Evolutionary conservation across 2,797 vertebrate species (phyloP), one percentile per base, ranked within the genome.

Genomic region (Sciurus vulgaris): DNA sequence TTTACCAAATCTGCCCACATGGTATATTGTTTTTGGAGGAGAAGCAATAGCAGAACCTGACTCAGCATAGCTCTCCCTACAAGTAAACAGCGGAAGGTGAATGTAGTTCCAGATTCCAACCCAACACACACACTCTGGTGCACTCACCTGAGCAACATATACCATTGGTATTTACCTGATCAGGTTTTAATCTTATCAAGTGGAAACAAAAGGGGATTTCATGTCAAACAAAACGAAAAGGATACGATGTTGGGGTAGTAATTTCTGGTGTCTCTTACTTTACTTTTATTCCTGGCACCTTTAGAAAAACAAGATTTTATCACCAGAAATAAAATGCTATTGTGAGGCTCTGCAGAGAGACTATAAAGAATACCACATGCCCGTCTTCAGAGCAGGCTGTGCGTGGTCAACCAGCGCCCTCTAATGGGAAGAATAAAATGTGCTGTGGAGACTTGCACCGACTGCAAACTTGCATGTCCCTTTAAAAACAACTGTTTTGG

Each of bases 301-400:
- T 95, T 92, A 91, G 86, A 54, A 76, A 97, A 95, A 96, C 83
- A 89, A 96, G 87, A 96, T 95, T 96, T 96, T 94, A 92, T 95
- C 72, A 49, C 63, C 38, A 93, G 96, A 96, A 95, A 96, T 93
- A 84, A 96, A 96, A 96, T 20, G 72, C 72, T n/a, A 15, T 41
- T 86, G 87, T 87, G 65, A 47, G 81, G 51, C 84, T 73, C 88
- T 78, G 65, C 44, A 73, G 90, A 96, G 35, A 24, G 4, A 44
- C 63, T 92, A 30, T 84, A 51, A 74, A 93, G 92, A 92, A 67
- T 1, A 33, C 86, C 35, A 17, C 54, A 20, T 3, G 54, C 11
- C 78, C 0, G 5, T 4, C 72, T 87, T 67, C 82, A 9, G 41
- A 51, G 14, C 1, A 2, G 28, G 85, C 78, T 28, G 35, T 89